A percentile compares a stretch with the other conserved stretches of the same genome.
Conservation (phyloP, 2,113 vertebrate genomes). For the Ardeotis arabs region DNA sequence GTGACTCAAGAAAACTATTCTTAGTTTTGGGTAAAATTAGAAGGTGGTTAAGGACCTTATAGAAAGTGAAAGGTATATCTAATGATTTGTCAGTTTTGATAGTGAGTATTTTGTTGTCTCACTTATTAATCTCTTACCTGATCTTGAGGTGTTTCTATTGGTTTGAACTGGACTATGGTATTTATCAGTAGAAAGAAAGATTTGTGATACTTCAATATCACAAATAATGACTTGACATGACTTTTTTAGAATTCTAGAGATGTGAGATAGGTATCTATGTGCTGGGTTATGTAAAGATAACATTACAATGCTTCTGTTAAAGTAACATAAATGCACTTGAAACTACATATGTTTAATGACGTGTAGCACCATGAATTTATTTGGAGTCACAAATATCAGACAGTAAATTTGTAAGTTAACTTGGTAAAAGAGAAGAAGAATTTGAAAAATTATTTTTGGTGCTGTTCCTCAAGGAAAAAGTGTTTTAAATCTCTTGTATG, state of each 20-base stretch:
- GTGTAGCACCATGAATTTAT: not conserved
- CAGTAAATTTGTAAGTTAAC: not conserved
- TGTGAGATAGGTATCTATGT: not conserved
- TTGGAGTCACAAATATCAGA: not conserved
- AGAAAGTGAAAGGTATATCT: not conserved
- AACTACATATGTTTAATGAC: not conserved
- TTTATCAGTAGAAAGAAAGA: not conserved
- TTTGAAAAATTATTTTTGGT: not conserved
- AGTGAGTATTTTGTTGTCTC: not conserved
- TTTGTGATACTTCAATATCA: no score
- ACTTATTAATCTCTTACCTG: not conserved
- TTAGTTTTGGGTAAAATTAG: not conserved
- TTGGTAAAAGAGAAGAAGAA: not conserved
- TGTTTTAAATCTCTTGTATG: not conserved
- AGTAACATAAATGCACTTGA: not conserved
- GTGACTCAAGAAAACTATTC: not conserved
- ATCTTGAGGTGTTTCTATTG: not conserved
- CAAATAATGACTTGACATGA: not conserved
- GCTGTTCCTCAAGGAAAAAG: not conserved
- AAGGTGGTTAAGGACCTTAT: not conserved
- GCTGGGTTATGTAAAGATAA: not conserved
- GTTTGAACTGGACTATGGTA: not conserved
- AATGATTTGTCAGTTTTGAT: not conserved
- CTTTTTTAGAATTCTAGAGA: not conserved
- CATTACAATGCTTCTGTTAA: not conserved